These are phyloP conservation scores for Pristionchus exspectatus DNA, from an alignment of 2,888 invertebrate species.

Conservation along the genomic window DNA sequence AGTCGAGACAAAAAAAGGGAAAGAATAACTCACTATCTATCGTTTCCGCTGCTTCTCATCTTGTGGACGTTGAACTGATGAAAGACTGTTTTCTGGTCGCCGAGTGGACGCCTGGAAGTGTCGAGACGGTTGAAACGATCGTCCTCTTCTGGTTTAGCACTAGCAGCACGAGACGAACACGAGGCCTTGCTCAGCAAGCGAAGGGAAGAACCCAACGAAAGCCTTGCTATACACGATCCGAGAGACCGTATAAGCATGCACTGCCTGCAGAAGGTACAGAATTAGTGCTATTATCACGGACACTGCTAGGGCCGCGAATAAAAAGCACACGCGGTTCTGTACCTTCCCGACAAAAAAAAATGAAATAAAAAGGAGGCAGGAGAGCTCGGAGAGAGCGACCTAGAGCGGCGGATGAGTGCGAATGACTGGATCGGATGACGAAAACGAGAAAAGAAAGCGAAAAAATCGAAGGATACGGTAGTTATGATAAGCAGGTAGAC, in stretches of 20 bases:
- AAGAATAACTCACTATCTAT: slow-evolving; percentile 64
- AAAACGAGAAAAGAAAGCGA: background rate
- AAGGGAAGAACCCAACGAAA: slow-evolving; percentile 37
- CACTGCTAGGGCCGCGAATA: slow-evolving; percentile 18
- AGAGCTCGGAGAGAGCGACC: background rate
- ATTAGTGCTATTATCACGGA: background rate
- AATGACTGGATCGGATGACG: background rate
- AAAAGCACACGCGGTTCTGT: background rate
- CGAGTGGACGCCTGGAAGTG: slow-evolving; percentile 56
- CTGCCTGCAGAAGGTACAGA: slow-evolving; percentile 51
- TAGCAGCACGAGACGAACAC: slow-evolving; percentile 34
- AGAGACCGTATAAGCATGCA: slow-evolving; percentile 45
- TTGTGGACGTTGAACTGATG: slow-evolving; percentile 61
- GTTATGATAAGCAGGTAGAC: slow-evolving; percentile 10
- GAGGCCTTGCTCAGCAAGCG: background rate
- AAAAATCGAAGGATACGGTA: slow-evolving; percentile 39
- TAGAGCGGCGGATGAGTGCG: background rate
- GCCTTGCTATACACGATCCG: slow-evolving; percentile 33
- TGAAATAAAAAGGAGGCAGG: background rate
- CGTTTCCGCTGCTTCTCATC: slow-evolving; percentile 60
- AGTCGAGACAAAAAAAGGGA: background rate
- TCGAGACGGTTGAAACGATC: slow-evolving; percentile 35
- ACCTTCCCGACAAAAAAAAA: background rate
- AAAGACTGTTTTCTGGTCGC: slow-evolving; percentile 63
- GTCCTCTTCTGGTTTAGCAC: slow-evolving; percentile 22